Base-by-base conservation (phyloP, 2,797 vertebrate genomes). In the Spondyliosoma cantharus region DNA sequence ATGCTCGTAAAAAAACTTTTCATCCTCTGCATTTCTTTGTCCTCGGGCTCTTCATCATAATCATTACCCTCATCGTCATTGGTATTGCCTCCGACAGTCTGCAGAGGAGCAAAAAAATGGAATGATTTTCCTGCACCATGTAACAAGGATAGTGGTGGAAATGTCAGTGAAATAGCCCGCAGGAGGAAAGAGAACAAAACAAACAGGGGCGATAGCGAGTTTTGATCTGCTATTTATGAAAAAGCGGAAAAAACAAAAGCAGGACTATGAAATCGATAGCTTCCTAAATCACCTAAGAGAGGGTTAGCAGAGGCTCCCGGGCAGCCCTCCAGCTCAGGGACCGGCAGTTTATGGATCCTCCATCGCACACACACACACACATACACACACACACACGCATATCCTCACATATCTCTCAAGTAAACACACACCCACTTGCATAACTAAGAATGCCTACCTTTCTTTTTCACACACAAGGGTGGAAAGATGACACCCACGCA, bases 171-270 rank as follows among this genome's bases (percentile, higher is more conserved):
- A 93, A 92, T 68, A 89, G 90, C 92, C 91, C 15, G 77, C 74
- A 80, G 90, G 88, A 87, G 83, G 83, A 76, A 85, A 22, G 64
- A 90, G 77, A 89, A 91, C 79, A 89, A 89, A 94, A 88, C 91
- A 92, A 92, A 91, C 83, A 82, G 43, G 52, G 83, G 82, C 66
- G 62, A 86, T 78, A 70, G 84, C n/a, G 24, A 80, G 81, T 92
- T 90, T 92, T 92, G 90, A 92, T 90, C 89, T 86, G 87, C 87
- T 92, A 92, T 93, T 93, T 90, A 92, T 91, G 91, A 93, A 82
- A 81, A 86, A 85, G 86, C n/a, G 20, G 77, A 74, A 85, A 93
- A 93, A 92, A 91, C 86, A 91, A 93, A 29, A 91, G 80, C 78
- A 80, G 50, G 61, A 79, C 76, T 85, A 80, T 90, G 87, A 92